Evolutionary conservation across 2,797 vertebrate genomes (phyloP).

Genomic region (Acrossocheilus fasciatus): DNA sequence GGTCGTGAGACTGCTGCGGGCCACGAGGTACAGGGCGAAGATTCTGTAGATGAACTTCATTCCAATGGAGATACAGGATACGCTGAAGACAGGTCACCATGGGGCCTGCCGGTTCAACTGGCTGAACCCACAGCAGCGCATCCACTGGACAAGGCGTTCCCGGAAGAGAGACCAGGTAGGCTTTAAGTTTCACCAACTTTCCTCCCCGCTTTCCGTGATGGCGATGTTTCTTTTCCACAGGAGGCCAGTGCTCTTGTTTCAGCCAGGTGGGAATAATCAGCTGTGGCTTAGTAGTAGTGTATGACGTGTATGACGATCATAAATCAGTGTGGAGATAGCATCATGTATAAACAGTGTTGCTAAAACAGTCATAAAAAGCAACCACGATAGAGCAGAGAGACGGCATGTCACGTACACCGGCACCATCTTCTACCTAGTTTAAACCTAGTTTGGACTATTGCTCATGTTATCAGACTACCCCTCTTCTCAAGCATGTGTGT

Average conservation of each 20-base stretch:
- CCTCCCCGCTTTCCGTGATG: neutral
- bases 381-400: neutral
- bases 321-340: neutral
- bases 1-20: neutral
- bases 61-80: neutral
- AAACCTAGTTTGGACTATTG: too few species aligned
- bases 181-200: neutral
- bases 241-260: neutral
- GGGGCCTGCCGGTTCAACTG: neutral
- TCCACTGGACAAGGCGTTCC: neutral
- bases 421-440: neutral
- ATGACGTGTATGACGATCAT: neutral
- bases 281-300: neutral
- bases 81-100: neutral
- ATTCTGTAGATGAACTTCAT: neutral
- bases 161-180: neutral
- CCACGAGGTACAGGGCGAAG: neutral
- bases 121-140: neutral
- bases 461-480: too few species aligned
- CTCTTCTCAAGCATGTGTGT: too few species aligned
- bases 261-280: conserved; percentile 6
- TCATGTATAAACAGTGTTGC: neutral
- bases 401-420: too few species aligned
- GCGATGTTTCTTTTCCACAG: neutral
- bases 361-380: neutral